These are phyloP conservation scores for Zaprionus taronus DNA, from an alignment of 1,140 invertebrate genomes.

Conservation along the genomic window DNA sequence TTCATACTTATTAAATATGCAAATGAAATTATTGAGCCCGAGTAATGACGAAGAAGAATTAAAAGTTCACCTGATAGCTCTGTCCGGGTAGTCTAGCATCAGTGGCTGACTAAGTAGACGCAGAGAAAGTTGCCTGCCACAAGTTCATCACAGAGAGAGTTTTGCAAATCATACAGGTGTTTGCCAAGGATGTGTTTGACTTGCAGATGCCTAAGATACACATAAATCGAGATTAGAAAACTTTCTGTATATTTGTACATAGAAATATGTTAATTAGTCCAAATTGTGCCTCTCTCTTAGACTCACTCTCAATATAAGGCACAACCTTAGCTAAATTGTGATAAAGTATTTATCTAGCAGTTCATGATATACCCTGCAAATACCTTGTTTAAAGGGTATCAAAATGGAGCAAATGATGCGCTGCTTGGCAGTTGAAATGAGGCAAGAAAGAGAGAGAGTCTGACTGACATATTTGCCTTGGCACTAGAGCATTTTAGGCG, in stretches of 20 bases:
- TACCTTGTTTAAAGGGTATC: not conserved
- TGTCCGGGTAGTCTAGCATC: not conserved
- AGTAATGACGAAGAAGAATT: constrained; percentile 55
- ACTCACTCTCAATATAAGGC: too few relatives aligned
- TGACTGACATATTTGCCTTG: constrained; percentile 41
- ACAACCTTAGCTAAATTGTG: too few relatives aligned
- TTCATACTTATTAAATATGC: constrained; percentile 60
- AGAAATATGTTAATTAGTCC: not conserved
- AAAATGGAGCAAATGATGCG: constrained; percentile 13
- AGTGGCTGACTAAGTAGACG: not conserved
- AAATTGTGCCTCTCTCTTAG: too few relatives aligned
- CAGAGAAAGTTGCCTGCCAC: not conserved
- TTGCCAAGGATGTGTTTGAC: not conserved
- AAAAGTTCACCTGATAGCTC: constrained; percentile 22
- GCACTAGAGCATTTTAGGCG: constrained; percentile 42
- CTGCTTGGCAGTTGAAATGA: constrained; percentile 29
- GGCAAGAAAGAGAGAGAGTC: not conserved
- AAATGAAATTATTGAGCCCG: constrained; percentile 67
- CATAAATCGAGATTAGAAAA: not conserved
- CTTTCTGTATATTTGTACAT: not conserved
- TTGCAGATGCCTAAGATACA: not conserved
- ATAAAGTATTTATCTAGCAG: too few relatives aligned
- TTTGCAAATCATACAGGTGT: not conserved
- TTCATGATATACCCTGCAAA: not conserved
- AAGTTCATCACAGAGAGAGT: not conserved